phyloP scores from a whole-genome alignment of 2,113 vertebrate genomes.

The Lonchura striata region DNA sequence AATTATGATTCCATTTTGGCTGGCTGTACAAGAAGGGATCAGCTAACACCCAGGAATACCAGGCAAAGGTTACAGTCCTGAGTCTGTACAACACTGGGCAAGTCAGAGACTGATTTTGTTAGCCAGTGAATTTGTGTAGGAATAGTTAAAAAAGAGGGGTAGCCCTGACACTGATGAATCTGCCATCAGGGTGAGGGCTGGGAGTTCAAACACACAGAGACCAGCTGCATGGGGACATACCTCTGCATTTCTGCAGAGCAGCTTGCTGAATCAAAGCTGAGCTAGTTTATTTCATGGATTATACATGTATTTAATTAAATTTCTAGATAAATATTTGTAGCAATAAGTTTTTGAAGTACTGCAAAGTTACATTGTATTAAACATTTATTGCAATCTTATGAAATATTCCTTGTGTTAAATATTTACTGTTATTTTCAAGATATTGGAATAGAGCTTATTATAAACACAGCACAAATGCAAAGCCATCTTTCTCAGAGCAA shows the following conservation, averaged over 20 bases:
- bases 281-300: slow-evolving; percentile 47
- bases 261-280: background rate
- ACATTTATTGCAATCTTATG: slow-evolving; percentile 40
- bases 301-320: slow-evolving; percentile 58
- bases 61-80: background rate
- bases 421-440: slow-evolving; percentile 59
- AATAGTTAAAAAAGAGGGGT: background rate
- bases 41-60: background rate
- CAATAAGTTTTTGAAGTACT: slow-evolving; percentile 39
- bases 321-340: slow-evolving; percentile 58
- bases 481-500: slow-evolving; percentile 22
- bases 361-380: slow-evolving; percentile 53
- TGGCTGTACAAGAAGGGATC: background rate
- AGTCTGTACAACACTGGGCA: background rate
- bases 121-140: background rate
- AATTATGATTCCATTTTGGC: background rate
- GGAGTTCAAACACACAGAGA: background rate
- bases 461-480: slow-evolving; percentile 26
- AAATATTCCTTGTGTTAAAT: slow-evolving; percentile 52
- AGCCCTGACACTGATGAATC: background rate
- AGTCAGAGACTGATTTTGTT: background rate
- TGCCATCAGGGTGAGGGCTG: background rate
- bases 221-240: background rate
- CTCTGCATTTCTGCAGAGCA: background rate
- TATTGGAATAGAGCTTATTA: slow-evolving; percentile 29